These are phyloP conservation scores for Alca torda DNA, from an alignment of 2,797 vertebrate genomes.

Conservation along the genomic window DNA sequence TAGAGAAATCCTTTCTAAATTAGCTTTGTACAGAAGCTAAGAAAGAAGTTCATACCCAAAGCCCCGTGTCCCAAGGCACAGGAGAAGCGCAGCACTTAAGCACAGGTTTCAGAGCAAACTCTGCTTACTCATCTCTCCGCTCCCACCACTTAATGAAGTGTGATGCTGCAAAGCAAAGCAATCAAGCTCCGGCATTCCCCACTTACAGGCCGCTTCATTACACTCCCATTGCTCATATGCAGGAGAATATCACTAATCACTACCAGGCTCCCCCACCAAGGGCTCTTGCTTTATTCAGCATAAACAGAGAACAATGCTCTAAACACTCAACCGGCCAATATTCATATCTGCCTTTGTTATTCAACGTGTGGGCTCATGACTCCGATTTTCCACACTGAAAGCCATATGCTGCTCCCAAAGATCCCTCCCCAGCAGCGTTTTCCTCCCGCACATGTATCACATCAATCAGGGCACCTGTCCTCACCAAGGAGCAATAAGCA, in stretches of 20 bases:
- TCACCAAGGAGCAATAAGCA: not conserved
- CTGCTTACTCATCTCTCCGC: not conserved
- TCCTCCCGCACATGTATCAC: not conserved
- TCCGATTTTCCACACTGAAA: not conserved
- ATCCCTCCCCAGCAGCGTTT: not conserved
- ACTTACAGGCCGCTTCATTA: not conserved
- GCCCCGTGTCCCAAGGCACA: not conserved
- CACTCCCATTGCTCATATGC: not conserved
- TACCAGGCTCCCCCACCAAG: not conserved
- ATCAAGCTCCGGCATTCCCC: not conserved
- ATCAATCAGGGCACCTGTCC: not conserved
- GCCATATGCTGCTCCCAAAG: not conserved
- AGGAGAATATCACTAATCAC: not conserved
- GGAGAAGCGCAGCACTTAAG: rapidly evolving
- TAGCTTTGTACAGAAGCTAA: not conserved
- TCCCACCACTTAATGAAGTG: not conserved
- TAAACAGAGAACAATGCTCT: not conserved
- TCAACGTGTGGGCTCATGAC: not conserved
- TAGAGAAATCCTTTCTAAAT: not conserved
- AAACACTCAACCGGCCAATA: not conserved
- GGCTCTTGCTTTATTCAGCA: not conserved
- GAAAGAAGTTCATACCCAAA: not conserved
- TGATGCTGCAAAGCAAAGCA: not conserved
- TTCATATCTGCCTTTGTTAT: not conserved
- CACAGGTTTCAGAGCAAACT: not conserved